Evolutionary conservation across 1,140 invertebrate genomes (phyloP), one percentile per base, ranked within the genome.

Genomic region (Galleria mellonella): DNA sequence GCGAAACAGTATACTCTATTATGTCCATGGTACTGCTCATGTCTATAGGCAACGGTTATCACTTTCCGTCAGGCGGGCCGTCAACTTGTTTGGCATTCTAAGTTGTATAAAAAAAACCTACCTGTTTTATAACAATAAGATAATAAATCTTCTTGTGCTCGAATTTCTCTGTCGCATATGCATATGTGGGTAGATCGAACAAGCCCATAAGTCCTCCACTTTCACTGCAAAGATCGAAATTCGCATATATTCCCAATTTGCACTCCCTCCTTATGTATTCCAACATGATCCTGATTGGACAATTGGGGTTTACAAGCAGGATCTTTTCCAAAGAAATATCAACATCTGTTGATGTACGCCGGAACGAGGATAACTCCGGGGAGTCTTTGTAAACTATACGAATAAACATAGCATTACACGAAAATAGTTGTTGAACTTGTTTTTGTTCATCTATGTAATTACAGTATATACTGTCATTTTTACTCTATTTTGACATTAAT

Each of bases 191-290:
- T 23, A 73, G 17, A 1, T 42, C 48, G 46, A 81, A 83, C 1
- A 83, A 48, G 0, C 65, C 55, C 44, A 65, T 72, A 1, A 81
- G 36, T 0, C 9, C 29, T 0, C 79, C 79, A 4, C 15, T 59
- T 1, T 74, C 71, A 27, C 75, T 72, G 28, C 72, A 73, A 8
- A 83, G 37, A 15, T 83, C 79, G 44, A 83, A 83, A n/a, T 66
- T 30, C 0, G 74, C 70, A 52, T 57, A 78, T 0, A 45, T 45
- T 0, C 63, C 79, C 1, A 83, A 43, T 29, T 52, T 61, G 45
- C 76, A 83, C 32, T 62, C 67, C 52, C 69, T 75, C 38, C 79
- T 44, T 7, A 83, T 79, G 13, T 75, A 83, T 45, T 83, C 79
- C 39, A 83, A 32, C 70, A 83, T 79, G 4, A 79, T 64, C 28